Conservation (phyloP, 2,888 invertebrate genomes). For the Philhelius pedissequus region DNA sequence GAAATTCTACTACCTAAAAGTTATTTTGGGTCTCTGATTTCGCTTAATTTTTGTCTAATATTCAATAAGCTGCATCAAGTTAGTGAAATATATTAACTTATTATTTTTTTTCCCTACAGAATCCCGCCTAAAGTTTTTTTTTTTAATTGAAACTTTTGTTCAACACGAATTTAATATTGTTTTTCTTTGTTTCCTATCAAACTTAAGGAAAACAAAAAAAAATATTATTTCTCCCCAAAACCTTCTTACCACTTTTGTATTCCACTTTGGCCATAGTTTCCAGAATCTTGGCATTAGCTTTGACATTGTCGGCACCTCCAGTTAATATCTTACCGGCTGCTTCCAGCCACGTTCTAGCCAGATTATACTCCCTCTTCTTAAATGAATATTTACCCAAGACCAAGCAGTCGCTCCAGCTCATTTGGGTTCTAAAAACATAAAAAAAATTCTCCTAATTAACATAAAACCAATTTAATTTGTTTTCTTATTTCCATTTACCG, state of each 20-base stretch:
- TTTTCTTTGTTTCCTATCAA: neutral
- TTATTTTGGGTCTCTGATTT: too few species aligned
- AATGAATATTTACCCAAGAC: constrained; percentile 73
- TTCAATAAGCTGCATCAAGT: too few species aligned
- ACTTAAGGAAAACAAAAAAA: neutral
- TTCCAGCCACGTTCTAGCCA: constrained; percentile 75
- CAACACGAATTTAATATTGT: neutral
- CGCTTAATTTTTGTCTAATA: too few species aligned
- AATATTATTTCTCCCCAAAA: neutral
- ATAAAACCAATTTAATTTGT: neutral
- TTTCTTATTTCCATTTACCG: constrained; percentile 14
- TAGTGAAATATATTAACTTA: too few species aligned
- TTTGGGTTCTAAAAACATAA: constrained; percentile 71
- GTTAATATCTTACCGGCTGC: constrained; percentile 72
- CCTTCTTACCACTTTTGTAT: constrained; percentile 72
- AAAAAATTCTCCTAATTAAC: constrained; percentile 11
- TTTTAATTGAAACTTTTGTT: too few species aligned
- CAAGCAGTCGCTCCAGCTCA: constrained; percentile 76
- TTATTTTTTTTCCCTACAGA: too few species aligned
- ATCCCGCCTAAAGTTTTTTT: too few species aligned
- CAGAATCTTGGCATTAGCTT: constrained; percentile 71
- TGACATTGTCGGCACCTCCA: constrained; percentile 20
- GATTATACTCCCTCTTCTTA: constrained; percentile 70
- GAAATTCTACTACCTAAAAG: too few species aligned
- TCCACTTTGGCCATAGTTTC: constrained; percentile 71